Evolutionary conservation across 2,797 vertebrate genomes (phyloP), one percentile per base, ranked within the genome.

Genomic region (Lutjanus argentimaculatus): DNA sequence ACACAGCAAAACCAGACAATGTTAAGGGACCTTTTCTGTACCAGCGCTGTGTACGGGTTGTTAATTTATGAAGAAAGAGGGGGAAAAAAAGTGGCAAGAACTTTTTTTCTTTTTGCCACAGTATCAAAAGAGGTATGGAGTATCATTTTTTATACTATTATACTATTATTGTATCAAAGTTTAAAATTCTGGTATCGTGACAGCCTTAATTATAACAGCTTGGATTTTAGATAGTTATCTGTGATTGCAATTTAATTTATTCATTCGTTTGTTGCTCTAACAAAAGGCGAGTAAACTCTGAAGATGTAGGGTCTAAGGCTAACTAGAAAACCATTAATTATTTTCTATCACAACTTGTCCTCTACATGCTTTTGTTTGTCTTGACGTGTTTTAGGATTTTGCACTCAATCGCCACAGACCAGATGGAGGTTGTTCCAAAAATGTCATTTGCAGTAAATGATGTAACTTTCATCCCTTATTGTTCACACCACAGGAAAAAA

Each of bases 361-460:
- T 56, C 69, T 62, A 56, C 66, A 77, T 68, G 82, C 84, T 88
- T 92, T 90, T 88, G 84, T 84, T 75, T 68, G 43, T 42, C 75
- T 85, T 87, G 87, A 90, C 75, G 0, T 67, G 69, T 82, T 87
- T 71, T 40, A 53, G 67, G 73, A 85, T 90, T 89, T 83, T 64
- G 71, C 62, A 80, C 79, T 82, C 68, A 92, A 93, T 93, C 87
- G 63, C 82, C 80, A 89, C 80, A 79, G 85, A 90, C 88, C 90
- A 92, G 87, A 92, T 91, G 88, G 87, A 91, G 80, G 85, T 79
- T 91, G 91, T 88, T 91, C 88, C 87, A 90, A 91, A 93, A 92
- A 92, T 91, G 89, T 92, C 72, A 91, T 86, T 88, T 85, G 79
- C 77, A 80, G 71, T 83, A 82, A 89, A 90, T 93, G 89, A 93